A percentile compares a stretch with the other conserved stretches of the same genome.
Conservation (phyloP, 2,113 vertebrate species). For the Elachura formosa region DNA sequence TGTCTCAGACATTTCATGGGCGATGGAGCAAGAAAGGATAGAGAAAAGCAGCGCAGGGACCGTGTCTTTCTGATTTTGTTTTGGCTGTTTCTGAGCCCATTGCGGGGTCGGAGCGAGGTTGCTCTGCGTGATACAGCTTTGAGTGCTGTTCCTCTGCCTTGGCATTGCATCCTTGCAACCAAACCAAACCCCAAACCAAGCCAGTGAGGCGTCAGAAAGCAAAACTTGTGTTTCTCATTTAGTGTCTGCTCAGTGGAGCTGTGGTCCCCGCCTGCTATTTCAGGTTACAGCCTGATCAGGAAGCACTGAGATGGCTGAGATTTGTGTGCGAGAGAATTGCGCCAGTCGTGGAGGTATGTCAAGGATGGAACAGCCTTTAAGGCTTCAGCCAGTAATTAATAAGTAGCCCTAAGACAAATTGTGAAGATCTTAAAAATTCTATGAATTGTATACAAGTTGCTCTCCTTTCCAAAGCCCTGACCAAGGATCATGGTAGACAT, state of each 20-base stretch:
- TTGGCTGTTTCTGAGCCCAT: constrained; percentile 44
- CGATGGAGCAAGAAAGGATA: constrained; percentile 79
- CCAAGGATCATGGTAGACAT: not conserved
- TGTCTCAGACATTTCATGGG: constrained; percentile 73
- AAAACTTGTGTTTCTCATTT: not conserved
- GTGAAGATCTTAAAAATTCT: not conserved
- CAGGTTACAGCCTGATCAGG: not conserved
- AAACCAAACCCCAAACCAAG: not conserved
- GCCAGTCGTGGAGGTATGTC: not conserved
- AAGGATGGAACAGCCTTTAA: not conserved
- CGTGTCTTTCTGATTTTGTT: not conserved
- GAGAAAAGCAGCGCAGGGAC: constrained; percentile 70
- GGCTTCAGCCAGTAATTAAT: not conserved
- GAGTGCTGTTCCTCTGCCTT: constrained; percentile 6
- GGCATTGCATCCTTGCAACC: not conserved
- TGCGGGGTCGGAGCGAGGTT: not conserved
- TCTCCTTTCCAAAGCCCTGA: not conserved
- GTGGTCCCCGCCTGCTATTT: not conserved
- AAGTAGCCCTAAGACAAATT: not conserved
- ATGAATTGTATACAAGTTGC: not conserved
- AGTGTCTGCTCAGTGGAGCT: not conserved
- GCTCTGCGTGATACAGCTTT: not conserved
- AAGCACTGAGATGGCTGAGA: not conserved
- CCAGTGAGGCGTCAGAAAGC: not conserved
- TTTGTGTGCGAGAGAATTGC: not conserved